A percentile compares a stretch with the other conserved stretches of the same genome.
Conservation (phyloP, 2,797 vertebrate genomes). For the Mormyrus proboscirostris region DNA sequence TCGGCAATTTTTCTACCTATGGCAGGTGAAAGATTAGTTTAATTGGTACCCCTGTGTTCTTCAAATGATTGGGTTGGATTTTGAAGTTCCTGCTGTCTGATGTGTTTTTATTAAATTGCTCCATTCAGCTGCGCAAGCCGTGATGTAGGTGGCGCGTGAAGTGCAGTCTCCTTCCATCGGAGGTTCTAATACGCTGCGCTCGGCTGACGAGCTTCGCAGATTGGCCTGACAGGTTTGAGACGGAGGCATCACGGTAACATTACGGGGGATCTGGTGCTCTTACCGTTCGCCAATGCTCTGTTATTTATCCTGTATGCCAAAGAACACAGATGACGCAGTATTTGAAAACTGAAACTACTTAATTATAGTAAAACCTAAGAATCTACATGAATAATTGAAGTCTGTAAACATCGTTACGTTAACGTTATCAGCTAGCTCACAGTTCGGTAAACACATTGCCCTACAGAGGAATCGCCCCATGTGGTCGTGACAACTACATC, state of each 20-base stretch:
- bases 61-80: neutral
- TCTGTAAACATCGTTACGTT: neutral
- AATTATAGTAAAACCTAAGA: neutral
- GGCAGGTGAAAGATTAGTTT: constrained; percentile 16
- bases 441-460: neutral
- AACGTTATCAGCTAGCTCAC: neutral
- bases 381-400: neutral
- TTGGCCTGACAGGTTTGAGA: neutral
- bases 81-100: constrained; percentile 6
- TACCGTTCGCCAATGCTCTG: neutral
- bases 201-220: neutral
- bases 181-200: neutral
- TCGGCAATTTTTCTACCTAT: constrained; percentile 2
- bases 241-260: neutral
- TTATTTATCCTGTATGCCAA: neutral
- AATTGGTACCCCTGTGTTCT: constrained; percentile 14
- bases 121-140: neutral
- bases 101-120: constrained; percentile 13
- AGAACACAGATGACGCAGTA: neutral
- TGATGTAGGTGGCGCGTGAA: neutral
- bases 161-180: neutral
- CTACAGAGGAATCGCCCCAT: neutral
- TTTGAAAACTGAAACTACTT: neutral
- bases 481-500: neutral
- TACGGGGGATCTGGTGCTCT: neutral